Percentiles rank a stretch among this genome's conserved stretches.
These are phyloP conservation scores for Drosophila bocqueti DNA, from an alignment of 1,140 invertebrate genomes.

Conservation along the genomic window DNA sequence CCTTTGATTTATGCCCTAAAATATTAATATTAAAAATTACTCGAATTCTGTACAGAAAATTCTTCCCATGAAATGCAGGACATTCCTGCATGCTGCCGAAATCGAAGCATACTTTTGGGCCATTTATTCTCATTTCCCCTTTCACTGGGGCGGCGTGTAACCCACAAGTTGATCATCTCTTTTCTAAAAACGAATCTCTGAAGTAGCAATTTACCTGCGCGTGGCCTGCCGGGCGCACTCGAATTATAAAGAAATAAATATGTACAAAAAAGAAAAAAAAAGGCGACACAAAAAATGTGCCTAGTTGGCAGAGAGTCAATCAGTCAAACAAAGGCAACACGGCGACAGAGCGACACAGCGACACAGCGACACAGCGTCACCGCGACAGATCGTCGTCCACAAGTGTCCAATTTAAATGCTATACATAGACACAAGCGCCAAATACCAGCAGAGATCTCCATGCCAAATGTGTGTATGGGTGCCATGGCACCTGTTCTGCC, in stretches of 20 bases:
- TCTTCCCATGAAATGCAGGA: background rate
- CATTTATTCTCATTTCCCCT: background rate
- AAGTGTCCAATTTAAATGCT: conserved; percentile 67
- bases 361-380: background rate
- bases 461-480: conserved; percentile 13
- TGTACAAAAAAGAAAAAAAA: conserved; percentile 22
- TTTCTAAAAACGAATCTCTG: background rate
- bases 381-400: conserved; percentile 3
- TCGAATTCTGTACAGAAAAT: background rate
- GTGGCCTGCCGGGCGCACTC: conserved; percentile 47
- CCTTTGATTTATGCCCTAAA: background rate
- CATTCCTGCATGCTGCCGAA: background rate
- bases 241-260: conserved; percentile 43
- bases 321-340: conserved; percentile 13
- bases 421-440: conserved; percentile 16
- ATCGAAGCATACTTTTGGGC: conserved; percentile 18
- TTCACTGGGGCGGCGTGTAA: background rate
- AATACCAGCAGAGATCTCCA: conserved; percentile 16
- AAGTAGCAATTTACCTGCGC: conserved; percentile 39
- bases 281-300: conserved; percentile 51
- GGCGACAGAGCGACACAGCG: background rate
- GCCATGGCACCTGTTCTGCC: conserved; percentile 57
- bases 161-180: conserved; percentile 19
- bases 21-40: background rate
- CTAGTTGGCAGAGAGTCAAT: conserved; percentile 53